phyloP scores from a whole-genome alignment of 2,888 invertebrate species.

The Dicyrtomina minuta region DNA sequence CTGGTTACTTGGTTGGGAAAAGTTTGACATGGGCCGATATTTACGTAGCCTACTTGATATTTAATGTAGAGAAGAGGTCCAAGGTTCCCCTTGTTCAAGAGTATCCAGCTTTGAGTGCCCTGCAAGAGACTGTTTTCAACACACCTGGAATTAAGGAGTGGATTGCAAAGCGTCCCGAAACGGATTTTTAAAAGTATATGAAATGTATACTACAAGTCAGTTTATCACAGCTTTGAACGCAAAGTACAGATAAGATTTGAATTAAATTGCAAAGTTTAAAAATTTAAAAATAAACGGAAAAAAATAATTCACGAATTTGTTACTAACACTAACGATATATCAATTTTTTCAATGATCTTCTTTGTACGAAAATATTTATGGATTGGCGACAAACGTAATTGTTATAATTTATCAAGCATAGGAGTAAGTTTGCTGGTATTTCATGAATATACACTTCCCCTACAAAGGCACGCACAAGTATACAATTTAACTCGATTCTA shows the following conservation, averaged over 20 bases:
- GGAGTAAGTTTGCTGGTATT: too few species aligned
- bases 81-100: conserved; percentile 55
- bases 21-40: conserved; percentile 38
- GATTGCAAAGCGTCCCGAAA: conserved; percentile 62
- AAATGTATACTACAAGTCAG: not conserved
- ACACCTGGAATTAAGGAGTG: conserved; percentile 63
- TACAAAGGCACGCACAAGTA: too few species aligned
- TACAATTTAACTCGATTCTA: too few species aligned
- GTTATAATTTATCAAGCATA: too few species aligned
- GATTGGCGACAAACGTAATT: too few species aligned
- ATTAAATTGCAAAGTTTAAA: not conserved
- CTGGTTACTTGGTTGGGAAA: conserved; percentile 35
- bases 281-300: not conserved
- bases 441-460: too few species aligned
- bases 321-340: too few species aligned
- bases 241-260: not conserved
- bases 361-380: too few species aligned
- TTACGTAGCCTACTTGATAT: not conserved
- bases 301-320: too few species aligned
- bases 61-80: not conserved
- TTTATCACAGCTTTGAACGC: not conserved
- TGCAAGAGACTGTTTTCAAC: conserved; percentile 61
- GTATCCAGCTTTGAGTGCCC: conserved; percentile 61
- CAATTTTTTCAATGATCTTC: too few species aligned
- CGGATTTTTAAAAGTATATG: conserved; percentile 50